Base-by-base conservation (phyloP, 2,113 vertebrate genomes). In the Aleadryas rufinucha region DNA sequence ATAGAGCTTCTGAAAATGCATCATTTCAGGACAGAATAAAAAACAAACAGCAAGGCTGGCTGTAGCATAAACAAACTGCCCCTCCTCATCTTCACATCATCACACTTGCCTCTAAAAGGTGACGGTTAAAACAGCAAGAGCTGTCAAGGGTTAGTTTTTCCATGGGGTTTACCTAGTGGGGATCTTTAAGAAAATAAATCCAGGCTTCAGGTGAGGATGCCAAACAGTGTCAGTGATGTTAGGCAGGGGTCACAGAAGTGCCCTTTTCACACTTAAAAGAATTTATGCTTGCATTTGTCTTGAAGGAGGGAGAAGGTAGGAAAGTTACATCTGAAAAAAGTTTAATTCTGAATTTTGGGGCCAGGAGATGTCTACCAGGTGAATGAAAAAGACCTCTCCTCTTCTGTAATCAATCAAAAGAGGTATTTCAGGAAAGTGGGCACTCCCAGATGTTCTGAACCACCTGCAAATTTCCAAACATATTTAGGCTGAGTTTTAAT, bases 91-190 rank as follows among this genome's bases (percentile, higher is more conserved):
- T 56, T 54, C 75, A 39, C 45, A 93, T 24, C 66, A 31, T 59
- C 89, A 68, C 64, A 27, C 66, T 91, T 66, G 24, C 20, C 26
- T 77, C 50, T 70, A 47, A 84, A 83, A 94, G 20, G 71, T 77
- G 78, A 70, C 2, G 2, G 39, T 37, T 68, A 68, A 72, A 83
- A 91, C 47, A 88, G 54, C 52, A 88, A 94, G 21, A 93, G 79
- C 56, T 95, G 85, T 91, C 47, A 88, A 92, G 44, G 52, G 76
- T 90, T 96, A 93, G 63, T 90, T 91, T 96, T 88, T 47, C 42
- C 89, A 47, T 92, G 75, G 79, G 79, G 90, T 61, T 88, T 80
- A 56, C 59, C 52, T 71, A 61, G 31, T 9, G 20, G 33, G 64
- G 93, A 83, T 35, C 47, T 54, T 79, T 44, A 95, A 77, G 71